Percentiles rank a stretch among this genome's conserved stretches.
phyloP scores from a whole-genome alignment of 2,888 invertebrate species.

The Caenorhabditis sp. region DNA sequence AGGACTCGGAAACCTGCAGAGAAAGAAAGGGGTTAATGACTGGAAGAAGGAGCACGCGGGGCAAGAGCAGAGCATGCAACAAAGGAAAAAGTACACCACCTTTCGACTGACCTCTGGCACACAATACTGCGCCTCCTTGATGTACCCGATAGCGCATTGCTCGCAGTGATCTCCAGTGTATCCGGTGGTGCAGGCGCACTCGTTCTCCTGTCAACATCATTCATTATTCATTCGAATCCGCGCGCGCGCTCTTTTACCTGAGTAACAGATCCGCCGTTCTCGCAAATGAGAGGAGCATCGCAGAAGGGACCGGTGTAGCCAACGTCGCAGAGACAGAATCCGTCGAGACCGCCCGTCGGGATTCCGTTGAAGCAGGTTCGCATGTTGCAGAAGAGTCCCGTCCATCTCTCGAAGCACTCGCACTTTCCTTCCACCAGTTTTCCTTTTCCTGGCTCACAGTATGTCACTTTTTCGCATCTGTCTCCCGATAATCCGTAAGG shows the following conservation, averaged over 20 bases:
- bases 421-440: conserved; percentile 67
- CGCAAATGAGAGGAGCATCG: conserved; percentile 65
- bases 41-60: neutral
- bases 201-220: conserved; percentile 58
- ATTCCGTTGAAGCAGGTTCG: conserved; percentile 68
- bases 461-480: conserved; percentile 66
- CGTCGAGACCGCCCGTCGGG: conserved; percentile 65
- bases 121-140: conserved; percentile 59
- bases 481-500: conserved; percentile 67
- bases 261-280: conserved; percentile 63
- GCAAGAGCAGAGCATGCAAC: conserved; percentile 2
- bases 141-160: conserved; percentile 59
- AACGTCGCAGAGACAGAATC: conserved; percentile 68
- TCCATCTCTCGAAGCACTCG: conserved; percentile 64
- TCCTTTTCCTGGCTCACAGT: conserved; percentile 68
- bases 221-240: conserved; percentile 4
- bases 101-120: conserved; percentile 62
- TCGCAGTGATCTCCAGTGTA: conserved; percentile 66
- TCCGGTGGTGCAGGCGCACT: conserved; percentile 63
- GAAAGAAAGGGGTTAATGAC: neutral
- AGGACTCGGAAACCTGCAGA: conserved; percentile 60
- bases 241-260: conserved; percentile 19
- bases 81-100: conserved; percentile 35
- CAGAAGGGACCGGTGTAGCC: conserved; percentile 70
- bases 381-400: conserved; percentile 65